phyloP scores from a whole-genome alignment of 2,797 vertebrate genomes.

The Neosalanx taihuensis region DNA sequence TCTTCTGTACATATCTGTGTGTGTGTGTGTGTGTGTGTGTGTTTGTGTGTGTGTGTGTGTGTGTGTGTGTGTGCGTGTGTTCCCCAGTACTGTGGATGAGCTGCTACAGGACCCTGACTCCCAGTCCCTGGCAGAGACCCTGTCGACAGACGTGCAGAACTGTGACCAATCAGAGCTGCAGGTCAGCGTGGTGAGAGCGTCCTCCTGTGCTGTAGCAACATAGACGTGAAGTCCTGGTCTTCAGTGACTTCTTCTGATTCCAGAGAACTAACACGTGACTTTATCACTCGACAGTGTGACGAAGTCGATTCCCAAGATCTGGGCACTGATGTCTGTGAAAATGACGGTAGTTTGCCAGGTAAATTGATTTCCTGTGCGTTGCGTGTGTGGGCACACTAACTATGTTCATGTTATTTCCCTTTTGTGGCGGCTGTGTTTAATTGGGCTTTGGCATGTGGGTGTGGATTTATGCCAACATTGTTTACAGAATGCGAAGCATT shows the following conservation, averaged over 20 bases:
- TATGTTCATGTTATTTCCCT: neutral
- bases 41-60: neutral
- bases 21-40: neutral
- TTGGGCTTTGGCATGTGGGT: neutral
- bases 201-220: neutral
- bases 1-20: slow-evolving; percentile 5
- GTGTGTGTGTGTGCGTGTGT: slow-evolving; percentile 22
- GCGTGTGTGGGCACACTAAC: neutral
- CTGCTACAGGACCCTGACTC: slow-evolving; percentile 60
- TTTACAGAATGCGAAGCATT: neutral
- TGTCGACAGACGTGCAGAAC: slow-evolving; percentile 36
- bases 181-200: slow-evolving; percentile 60
- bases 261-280: neutral
- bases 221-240: neutral
- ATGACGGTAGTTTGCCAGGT: slow-evolving; percentile 63
- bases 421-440: neutral
- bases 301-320: slow-evolving; percentile 40
- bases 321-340: slow-evolving; percentile 51
- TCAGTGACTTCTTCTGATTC: neutral
- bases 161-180: slow-evolving; percentile 53
- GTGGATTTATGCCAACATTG: neutral
- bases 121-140: slow-evolving; percentile 45
- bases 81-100: slow-evolving; percentile 66
- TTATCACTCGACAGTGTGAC: slow-evolving; percentile 50
- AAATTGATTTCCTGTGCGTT: slow-evolving; percentile 32